These are phyloP conservation scores for Panagrolaimus sp. DNA, from an alignment of 1,140 invertebrate genomes.

Conservation along the genomic window DNA sequence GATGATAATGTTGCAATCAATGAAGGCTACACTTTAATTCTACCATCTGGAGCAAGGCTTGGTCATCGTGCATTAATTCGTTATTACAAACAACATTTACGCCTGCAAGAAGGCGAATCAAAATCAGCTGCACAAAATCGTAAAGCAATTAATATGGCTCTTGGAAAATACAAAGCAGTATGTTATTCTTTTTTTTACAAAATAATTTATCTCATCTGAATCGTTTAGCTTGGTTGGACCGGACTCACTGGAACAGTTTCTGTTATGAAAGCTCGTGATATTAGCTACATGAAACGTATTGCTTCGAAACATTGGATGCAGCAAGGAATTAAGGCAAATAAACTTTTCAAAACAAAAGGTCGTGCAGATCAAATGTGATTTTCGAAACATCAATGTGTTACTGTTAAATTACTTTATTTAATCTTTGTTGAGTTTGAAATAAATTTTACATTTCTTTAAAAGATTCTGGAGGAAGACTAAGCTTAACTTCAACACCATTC, in stretches of 20 bases:
- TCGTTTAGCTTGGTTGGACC: constrained; percentile 82
- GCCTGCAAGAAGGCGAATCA: constrained; percentile 27
- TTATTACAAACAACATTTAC: constrained; percentile 64
- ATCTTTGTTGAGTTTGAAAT: constrained; percentile 8
- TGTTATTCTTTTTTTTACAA: too few relatives aligned
- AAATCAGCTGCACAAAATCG: constrained; percentile 54
- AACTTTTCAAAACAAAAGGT: constrained; percentile 29
- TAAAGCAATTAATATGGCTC: constrained; percentile 37
- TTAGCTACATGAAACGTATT: constrained; percentile 75
- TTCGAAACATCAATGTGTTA: too few relatives aligned
- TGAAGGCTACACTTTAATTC: constrained; percentile 73
- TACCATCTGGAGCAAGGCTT: constrained; percentile 79
- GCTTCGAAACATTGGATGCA: constrained; percentile 71
- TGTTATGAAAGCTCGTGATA: constrained; percentile 72
- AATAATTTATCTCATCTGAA: too few relatives aligned
- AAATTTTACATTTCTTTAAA: not conserved
- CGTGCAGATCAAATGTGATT: constrained; percentile 31
- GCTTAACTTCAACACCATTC: too few relatives aligned
- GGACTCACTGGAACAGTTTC: constrained; percentile 58
- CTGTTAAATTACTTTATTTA: not conserved
- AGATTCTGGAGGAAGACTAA: not conserved
- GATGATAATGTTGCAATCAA: constrained; percentile 67
- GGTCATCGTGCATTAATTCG: constrained; percentile 81
- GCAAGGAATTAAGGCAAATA: constrained; percentile 69
- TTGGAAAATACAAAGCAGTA: constrained; percentile 72